phyloP scores from a whole-genome alignment of 2,113 vertebrate genomes.

The Oxyura jamaicensis region DNA sequence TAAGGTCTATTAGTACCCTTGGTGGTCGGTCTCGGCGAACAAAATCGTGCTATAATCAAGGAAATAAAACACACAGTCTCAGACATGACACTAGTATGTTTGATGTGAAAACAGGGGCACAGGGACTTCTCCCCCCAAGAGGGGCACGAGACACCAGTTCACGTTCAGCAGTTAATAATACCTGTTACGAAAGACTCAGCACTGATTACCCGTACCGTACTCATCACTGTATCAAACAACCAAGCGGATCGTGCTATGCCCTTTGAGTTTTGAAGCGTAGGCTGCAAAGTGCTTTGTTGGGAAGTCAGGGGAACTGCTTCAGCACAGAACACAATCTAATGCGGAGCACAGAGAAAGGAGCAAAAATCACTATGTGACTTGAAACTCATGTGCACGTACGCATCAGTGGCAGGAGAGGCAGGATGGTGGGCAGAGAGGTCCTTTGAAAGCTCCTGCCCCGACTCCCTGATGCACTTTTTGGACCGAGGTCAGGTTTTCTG shows the following conservation, averaged over 20 bases:
- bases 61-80: background rate
- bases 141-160: background rate
- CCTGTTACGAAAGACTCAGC: background rate
- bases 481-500: background rate
- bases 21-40: constrained; percentile 89
- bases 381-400: accelerated
- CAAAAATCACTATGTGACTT: background rate
- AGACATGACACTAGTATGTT: background rate
- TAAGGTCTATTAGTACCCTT: constrained; percentile 92
- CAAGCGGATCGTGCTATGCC: accelerated
- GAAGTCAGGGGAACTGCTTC: background rate
- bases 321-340: background rate
- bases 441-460: accelerated
- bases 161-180: background rate
- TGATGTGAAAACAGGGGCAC: background rate
- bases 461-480: background rate
- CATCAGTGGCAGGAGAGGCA: background rate
- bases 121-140: background rate
- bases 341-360: background rate
- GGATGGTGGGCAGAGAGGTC: background rate
- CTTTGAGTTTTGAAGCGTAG: accelerated
- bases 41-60: constrained; percentile 88
- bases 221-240: background rate
- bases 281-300: background rate
- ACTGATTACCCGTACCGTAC: background rate